phyloP scores from a whole-genome alignment of 2,113 vertebrate species.

The Propithecus coquereli region DNA sequence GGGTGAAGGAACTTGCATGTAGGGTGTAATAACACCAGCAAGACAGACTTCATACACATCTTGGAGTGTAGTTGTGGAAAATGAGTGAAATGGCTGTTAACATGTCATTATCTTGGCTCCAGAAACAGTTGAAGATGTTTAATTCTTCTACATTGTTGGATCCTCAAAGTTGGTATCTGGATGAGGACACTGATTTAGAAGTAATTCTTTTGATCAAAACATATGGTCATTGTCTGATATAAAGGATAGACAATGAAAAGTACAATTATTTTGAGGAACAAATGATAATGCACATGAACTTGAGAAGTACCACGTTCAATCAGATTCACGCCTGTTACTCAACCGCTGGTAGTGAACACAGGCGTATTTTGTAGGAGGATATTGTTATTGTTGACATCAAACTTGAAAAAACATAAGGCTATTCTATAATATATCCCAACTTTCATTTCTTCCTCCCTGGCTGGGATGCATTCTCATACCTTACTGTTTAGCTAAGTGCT shows the following conservation, averaged over 20 bases:
- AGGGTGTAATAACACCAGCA: background rate
- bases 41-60: background rate
- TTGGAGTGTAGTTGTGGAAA: background rate
- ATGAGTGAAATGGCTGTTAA: background rate
- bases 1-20: background rate
- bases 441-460: background rate
- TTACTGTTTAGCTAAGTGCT: background rate
- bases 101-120: background rate
- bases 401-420: background rate
- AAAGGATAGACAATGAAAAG: background rate
- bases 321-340: background rate
- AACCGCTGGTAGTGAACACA: background rate
- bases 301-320: background rate
- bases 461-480: background rate
- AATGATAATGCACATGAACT: background rate
- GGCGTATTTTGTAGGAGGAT: background rate
- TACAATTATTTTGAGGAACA: background rate
- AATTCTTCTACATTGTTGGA: background rate
- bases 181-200: background rate
- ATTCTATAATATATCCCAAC: background rate
- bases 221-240: background rate
- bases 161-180: background rate
- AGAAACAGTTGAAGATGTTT: background rate
- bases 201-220: constrained; percentile 9
- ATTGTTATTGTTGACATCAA: background rate